Base-by-base conservation (phyloP, 92 coral and sea anemone species). In the Porites divaricata region DNA sequence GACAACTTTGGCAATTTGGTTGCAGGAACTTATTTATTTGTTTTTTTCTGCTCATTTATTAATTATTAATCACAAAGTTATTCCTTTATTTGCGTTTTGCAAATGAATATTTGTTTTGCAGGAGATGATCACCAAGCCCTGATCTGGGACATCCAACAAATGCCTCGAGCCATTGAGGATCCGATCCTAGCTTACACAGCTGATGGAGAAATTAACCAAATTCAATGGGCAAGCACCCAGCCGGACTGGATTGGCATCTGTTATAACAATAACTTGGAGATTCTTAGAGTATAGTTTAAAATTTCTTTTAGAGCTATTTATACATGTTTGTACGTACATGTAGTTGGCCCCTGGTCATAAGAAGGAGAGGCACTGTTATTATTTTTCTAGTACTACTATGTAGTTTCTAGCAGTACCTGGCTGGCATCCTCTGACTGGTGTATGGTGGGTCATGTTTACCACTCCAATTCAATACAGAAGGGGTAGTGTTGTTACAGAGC, bases 81-180 rank as follows among this genome's bases (percentile, higher is more conserved):
- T 24, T 17, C 8, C 10, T 48, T 75, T 72, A 16, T 17, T 35
- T 2, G 14, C 11, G 63, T 5, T 45, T 25, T 78, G 20, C 10
- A 14, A 5, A 26, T 8, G 2, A 49, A 20, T 19, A 23, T 26
- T 50, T 76, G 35, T 50, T 68, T 63, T 28, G 1, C 25, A 96
- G 99, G 95, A 62, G 99, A 96, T 62, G 99, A 96, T 63, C 98
- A 96, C 78, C 99, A 96, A 77, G 99, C 99, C 23, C 82, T 96
- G 73, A 96, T 96, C 70, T 96, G 99, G 99, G 99, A 96, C 80
- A 96, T 96, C 45, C 99, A 96, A 64, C 99, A 96, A 85, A 96
- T 96, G 99, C 99, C 99, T 9, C 95, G 98, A 11, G 98, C 99
- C 76, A 95, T 96, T n/a, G 99, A 96, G 74, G 99, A 96, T 80